Conservation (phyloP, 2,797 vertebrate species). For the Myotis findleyi region DNA sequence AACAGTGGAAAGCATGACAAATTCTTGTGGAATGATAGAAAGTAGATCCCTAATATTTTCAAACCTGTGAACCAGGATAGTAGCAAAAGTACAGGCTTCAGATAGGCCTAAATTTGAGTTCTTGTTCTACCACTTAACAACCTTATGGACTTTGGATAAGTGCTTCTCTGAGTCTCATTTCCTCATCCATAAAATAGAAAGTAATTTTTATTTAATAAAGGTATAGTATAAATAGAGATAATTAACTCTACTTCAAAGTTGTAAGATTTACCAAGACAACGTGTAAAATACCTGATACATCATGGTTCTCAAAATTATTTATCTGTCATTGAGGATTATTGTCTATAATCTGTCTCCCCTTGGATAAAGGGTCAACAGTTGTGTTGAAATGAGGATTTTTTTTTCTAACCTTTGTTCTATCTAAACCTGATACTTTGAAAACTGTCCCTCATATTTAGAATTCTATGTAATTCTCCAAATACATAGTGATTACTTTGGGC, state of each 20-base stretch:
- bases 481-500: neutral
- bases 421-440: slow-evolving; percentile 46
- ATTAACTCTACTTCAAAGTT: neutral
- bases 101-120: neutral
- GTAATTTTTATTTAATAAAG: slow-evolving; percentile 36
- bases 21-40: slow-evolving; percentile 44
- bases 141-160: neutral
- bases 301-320: neutral
- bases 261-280: neutral
- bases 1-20: neutral
- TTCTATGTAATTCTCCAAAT: slow-evolving; percentile 9
- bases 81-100: neutral
- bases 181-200: slow-evolving; percentile 36
- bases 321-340: neutral
- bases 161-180: slow-evolving; percentile 13
- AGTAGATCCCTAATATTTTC: neutral
- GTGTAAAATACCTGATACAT: neutral
- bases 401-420: neutral
- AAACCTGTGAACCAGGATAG: neutral
- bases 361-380: neutral
- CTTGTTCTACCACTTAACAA: neutral
- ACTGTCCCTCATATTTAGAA: neutral
- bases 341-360: neutral
- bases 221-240: neutral
- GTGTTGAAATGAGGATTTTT: neutral